phyloP scores from a whole-genome alignment of 2,797 vertebrate species.

The Pristis pectinata region DNA sequence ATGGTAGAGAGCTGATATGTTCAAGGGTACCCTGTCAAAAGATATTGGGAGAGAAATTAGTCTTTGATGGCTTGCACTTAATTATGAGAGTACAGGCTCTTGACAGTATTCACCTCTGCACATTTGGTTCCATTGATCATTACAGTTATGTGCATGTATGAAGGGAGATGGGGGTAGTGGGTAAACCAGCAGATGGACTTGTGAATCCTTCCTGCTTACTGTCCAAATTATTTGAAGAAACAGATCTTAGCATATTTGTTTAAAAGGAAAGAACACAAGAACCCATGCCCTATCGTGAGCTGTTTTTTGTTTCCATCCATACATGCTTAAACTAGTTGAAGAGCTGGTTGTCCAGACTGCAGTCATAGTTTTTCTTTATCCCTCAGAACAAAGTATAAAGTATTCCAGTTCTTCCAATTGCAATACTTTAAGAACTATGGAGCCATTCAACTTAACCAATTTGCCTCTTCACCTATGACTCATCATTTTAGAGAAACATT shows the following conservation, averaged over 20 bases:
- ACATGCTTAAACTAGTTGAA: neutral
- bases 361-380: neutral
- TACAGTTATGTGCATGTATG: too few relatives aligned
- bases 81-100: too few relatives aligned
- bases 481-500: constrained; percentile 18
- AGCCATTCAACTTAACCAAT: constrained; percentile 8
- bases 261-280: neutral
- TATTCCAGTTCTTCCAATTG: neutral
- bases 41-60: too few relatives aligned
- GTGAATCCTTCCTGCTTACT: neutral
- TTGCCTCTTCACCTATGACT: constrained; percentile 16
- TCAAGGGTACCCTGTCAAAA: neutral
- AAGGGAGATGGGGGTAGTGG: neutral
- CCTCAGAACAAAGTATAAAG: neutral
- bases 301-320: neutral
- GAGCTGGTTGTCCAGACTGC: neutral
- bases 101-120: too few relatives aligned
- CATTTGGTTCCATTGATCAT: too few relatives aligned
- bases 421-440: neutral
- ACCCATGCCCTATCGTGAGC: neutral
- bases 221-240: neutral
- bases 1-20: neutral
- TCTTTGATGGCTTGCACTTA: too few relatives aligned
- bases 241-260: neutral
- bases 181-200: neutral